Base-by-base conservation (phyloP, 2,113 vertebrate genomes). In the Cephalophus harveyi region DNA sequence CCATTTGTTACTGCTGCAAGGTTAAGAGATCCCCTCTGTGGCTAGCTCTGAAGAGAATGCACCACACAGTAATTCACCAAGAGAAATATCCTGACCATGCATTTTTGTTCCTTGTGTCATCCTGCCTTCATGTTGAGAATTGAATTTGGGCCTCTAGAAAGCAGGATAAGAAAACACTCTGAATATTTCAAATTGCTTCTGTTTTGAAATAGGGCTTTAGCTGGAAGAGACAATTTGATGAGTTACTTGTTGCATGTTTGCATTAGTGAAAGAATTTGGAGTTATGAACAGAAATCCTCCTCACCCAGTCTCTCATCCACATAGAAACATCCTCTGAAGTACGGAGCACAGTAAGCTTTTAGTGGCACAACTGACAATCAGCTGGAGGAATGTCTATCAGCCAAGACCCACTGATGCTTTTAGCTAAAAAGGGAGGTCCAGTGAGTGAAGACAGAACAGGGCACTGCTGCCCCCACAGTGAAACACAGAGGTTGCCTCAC, bases 1-100 rank as follows among this genome's bases (percentile, higher is more conserved):
- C 2, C 28, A 3, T n/a, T 36, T 17, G 15, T 40, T 59, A 9
- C 4, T 48, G n/a, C 6, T 36, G 74, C 9, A 12, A 59, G 15
- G 33, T 76, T 55, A 48, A 7, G 33, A 11, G 8, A 40, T 2
- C 7, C 5, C 7, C 25, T 50, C 21, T 16, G 0, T 36, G 9
- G 1, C 57, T 5, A 27, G 7, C 2, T 0, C 4, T 14, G 19
- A 3, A 2, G 11, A 12, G 7, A n/a, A 7, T 5, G 5, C 14
- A 2, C 81, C 46, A 57, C 40, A 10, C 36, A 33, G 7, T 11
- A 14, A 43, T 28, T 21, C 25, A 64, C 6, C 23, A 28, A 36
- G 1, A 6, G 23, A 36, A 89, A 74, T n/a, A 25, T 6, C 2
- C 48, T 3, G 14, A 33, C 7, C 2, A 27, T 28, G 46, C 0